Evolutionary conservation across 2,888 invertebrate genomes (phyloP).

Genomic region (Drosophila greeni): DNA sequence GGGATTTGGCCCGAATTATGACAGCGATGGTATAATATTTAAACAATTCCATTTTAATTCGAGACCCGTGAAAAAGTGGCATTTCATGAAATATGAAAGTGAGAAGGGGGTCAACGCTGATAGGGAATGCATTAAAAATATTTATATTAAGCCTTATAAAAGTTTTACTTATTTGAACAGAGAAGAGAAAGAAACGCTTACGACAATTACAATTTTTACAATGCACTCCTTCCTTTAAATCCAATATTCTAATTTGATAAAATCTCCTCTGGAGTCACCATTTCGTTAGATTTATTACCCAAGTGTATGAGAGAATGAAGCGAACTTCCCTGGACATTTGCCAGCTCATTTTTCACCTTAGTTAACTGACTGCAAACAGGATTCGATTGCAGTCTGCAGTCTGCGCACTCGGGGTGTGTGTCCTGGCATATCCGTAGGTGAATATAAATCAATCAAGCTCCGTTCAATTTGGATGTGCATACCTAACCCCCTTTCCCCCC

Average conservation of each 20-base stretch:
- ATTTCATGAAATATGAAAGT: conserved; percentile 18
- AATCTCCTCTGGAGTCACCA: conserved; percentile 1
- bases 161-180: too few relatives aligned
- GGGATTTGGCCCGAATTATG: conserved; percentile 26
- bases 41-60: conserved; percentile 9
- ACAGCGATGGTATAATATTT: conserved; percentile 16
- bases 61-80: background rate
- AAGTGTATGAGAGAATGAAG: conserved; percentile 5
- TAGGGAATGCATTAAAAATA: background rate
- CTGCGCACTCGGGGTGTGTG: conserved; percentile 3
- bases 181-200: background rate
- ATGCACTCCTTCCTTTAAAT: background rate
- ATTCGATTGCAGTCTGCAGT: conserved; percentile 23
- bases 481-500: background rate
- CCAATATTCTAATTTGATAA: conserved; percentile 14
- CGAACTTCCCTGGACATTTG: conserved; percentile 37
- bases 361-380: conserved; percentile 46
- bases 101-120: background rate
- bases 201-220: background rate
- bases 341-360: conserved; percentile 51
- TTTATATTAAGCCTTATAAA: background rate
- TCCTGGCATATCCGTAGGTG: conserved; percentile 29
- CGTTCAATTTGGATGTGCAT: conserved; percentile 13
- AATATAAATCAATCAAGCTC: conserved; percentile 63
- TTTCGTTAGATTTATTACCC: conserved; percentile 10